phyloP scores from a whole-genome alignment of 2,797 vertebrate species.

The Sebastes diploproa region DNA sequence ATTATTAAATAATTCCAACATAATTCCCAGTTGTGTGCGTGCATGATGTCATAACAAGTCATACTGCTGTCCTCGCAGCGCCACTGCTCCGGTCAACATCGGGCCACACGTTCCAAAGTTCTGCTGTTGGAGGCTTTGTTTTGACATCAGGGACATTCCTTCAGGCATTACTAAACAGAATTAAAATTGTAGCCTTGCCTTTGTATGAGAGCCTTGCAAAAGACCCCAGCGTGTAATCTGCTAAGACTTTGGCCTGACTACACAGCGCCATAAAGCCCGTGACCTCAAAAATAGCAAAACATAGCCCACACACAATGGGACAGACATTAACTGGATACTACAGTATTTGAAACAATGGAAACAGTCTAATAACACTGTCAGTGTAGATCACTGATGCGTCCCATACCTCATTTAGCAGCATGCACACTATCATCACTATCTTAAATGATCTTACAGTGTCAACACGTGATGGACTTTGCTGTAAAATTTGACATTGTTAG shows the following conservation, averaged over 20 bases:
- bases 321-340: background rate
- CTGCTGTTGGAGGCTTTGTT: constrained; percentile 62
- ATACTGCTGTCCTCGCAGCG: background rate
- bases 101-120: constrained; percentile 58
- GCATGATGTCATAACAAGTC: constrained; percentile 40
- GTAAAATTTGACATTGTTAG: constrained; percentile 59
- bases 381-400: background rate
- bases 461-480: constrained; percentile 47
- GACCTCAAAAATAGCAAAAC: constrained; percentile 26
- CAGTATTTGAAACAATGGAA: background rate
- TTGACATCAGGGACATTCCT: constrained; percentile 68
- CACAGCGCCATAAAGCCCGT: constrained; percentile 15
- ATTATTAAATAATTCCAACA: constrained; percentile 21
- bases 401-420: constrained; percentile 12
- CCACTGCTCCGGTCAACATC: constrained; percentile 28
- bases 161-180: constrained; percentile 38
- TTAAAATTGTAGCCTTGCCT: constrained; percentile 15
- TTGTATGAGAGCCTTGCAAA: constrained; percentile 31
- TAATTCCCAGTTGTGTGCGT: constrained; percentile 1
- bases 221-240: constrained; percentile 24
- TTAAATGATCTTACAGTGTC: constrained; percentile 13
- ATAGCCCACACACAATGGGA: constrained; percentile 20
- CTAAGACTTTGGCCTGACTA: constrained; percentile 19
- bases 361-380: background rate
- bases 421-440: constrained; percentile 1